Conservation (phyloP, 2,888 invertebrate genomes). For the Oithona nana region DNA sequence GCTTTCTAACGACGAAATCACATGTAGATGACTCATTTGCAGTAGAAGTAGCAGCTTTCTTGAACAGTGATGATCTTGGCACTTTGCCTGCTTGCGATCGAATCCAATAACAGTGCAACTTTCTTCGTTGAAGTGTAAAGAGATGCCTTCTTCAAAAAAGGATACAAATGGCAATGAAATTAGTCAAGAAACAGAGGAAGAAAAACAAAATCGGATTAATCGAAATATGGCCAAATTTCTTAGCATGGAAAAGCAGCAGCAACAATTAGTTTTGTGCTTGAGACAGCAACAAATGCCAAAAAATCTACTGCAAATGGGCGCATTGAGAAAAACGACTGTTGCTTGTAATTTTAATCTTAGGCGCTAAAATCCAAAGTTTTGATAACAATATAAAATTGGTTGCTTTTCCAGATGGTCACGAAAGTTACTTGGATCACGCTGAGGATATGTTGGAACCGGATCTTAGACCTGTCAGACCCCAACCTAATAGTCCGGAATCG, state of each 20-base stretch:
- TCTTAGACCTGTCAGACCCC: slow-evolving; percentile 62
- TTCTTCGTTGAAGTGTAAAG: neutral
- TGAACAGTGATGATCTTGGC: too few species aligned
- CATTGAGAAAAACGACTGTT: neutral
- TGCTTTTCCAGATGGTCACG: slow-evolving; percentile 18
- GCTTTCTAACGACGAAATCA: too few species aligned
- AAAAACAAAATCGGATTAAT: neutral
- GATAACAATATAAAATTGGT: too few species aligned
- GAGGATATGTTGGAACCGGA: slow-evolving; percentile 61
- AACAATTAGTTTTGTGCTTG: neutral
- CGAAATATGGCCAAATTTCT: neutral
- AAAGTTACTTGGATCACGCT: slow-evolving; percentile 38
- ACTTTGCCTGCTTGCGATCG: too few species aligned
- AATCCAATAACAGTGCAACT: too few species aligned
- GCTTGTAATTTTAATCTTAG: slow-evolving; percentile 18
- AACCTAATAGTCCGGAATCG: slow-evolving; percentile 51
- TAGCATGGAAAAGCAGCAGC: neutral
- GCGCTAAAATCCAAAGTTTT: too few species aligned
- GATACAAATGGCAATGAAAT: neutral
- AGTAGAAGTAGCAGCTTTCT: too few species aligned
- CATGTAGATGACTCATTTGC: neutral
- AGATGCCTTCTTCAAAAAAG: neutral
- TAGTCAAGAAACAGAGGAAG: neutral
- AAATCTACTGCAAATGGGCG: neutral
- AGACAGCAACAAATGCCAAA: neutral